Evolutionary conservation across 2,113 vertebrate genomes (phyloP).

Genomic region (Conger conger): DNA sequence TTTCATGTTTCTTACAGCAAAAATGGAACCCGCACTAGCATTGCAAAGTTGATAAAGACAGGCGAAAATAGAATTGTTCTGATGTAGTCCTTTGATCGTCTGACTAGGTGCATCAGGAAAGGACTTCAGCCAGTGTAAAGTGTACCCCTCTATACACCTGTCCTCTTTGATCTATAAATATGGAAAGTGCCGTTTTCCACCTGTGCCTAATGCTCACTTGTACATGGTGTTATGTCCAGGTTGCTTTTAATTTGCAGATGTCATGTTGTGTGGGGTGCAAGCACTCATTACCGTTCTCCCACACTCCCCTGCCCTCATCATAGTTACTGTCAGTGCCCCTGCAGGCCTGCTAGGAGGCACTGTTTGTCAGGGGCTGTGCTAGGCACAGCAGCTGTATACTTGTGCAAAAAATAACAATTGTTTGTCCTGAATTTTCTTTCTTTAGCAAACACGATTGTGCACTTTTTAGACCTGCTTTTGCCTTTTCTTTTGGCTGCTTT

Average conservation of each 20-base stretch:
- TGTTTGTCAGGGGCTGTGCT: not conserved
- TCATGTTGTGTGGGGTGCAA: not conserved
- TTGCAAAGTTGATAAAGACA: not conserved
- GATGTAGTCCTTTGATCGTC: slow-evolving; percentile 8
- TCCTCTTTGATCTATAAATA: not conserved
- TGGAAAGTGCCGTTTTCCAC: not conserved
- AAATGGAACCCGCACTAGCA: not conserved
- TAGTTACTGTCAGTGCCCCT: not conserved
- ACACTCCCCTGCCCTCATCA: not conserved
- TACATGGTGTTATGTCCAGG: not conserved
- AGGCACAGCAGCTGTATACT: not conserved
- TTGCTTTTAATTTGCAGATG: not conserved
- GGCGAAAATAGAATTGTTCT: not conserved
- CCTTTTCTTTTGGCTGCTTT: not conserved
- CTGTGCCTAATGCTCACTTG: not conserved
- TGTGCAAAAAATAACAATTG: not conserved
- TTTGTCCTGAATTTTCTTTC: not conserved
- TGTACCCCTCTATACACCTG: not conserved
- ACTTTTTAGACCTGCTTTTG: not conserved
- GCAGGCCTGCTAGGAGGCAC: not conserved
- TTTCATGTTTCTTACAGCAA: not conserved
- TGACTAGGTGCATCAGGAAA: not conserved
- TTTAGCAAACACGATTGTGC: not conserved
- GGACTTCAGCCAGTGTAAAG: not conserved
- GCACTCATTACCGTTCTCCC: not conserved